phyloP scores from a whole-genome alignment of 2,113 vertebrate genomes.

The Euleptes europaea region DNA sequence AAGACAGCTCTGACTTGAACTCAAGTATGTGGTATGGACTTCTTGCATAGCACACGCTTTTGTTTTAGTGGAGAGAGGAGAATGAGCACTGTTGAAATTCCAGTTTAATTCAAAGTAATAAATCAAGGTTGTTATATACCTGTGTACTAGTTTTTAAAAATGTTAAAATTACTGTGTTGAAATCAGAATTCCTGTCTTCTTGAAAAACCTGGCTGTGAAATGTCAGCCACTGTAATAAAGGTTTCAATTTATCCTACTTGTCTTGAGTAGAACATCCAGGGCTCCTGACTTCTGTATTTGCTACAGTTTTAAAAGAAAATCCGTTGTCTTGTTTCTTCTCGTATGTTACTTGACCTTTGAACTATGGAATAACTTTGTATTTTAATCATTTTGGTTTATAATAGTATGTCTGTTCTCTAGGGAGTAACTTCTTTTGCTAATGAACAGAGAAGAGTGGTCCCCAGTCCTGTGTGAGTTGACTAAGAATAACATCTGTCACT shows the following conservation, averaged over 20 bases:
- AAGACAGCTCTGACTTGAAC: neutral
- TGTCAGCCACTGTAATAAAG: neutral
- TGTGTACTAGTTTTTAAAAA: neutral
- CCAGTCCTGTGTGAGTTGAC: constrained; percentile 4
- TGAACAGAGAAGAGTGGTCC: constrained; percentile 14
- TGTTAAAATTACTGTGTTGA: neutral
- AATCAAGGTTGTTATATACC: neutral
- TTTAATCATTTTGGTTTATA: constrained; percentile 22
- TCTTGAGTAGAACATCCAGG: neutral
- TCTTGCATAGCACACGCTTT: neutral
- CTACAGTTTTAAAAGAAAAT: neutral
- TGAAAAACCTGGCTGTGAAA: neutral
- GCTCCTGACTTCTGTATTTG: neutral
- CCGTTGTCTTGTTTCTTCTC: neutral
- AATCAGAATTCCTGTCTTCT: neutral
- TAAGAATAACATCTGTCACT: constrained; percentile 22
- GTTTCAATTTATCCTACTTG: neutral
- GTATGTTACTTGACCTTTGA: neutral
- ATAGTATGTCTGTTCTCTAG: neutral
- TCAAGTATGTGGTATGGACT: neutral
- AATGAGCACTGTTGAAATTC: neutral
- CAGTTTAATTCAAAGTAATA: neutral
- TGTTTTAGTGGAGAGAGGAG: neutral
- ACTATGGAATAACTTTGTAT: neutral
- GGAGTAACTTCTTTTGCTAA: constrained; percentile 18